Evolutionary conservation across 2,888 invertebrate genomes (phyloP).

Genomic region (Dyspetes luteomarginatus): DNA sequence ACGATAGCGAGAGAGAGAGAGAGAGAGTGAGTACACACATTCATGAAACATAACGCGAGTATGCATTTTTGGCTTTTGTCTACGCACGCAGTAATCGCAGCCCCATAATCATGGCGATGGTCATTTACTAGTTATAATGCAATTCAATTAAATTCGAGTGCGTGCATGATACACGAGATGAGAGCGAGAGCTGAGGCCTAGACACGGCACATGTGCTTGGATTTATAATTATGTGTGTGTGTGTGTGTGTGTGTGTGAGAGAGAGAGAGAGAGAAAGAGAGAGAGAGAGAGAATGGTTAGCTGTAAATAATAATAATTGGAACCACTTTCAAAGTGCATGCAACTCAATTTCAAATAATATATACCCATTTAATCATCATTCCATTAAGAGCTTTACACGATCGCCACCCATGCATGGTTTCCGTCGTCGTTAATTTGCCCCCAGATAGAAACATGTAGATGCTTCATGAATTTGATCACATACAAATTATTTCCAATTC

Average conservation of each 20-base stretch:
- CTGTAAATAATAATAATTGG: neutral
- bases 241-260: too few species aligned
- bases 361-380: neutral
- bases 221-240: neutral
- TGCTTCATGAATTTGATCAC: neutral
- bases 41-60: constrained; percentile 14
- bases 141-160: constrained; percentile 68
- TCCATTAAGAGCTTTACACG: neutral
- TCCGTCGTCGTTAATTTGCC: neutral
- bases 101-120: constrained; percentile 68
- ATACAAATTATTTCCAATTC: too few species aligned
- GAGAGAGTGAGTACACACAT: neutral
- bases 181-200: neutral
- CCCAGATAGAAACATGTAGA: neutral
- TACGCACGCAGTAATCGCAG: constrained; percentile 20
- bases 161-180: neutral
- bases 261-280: too few species aligned
- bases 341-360: neutral
- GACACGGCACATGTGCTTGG: neutral
- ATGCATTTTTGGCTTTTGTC: constrained; percentile 31
- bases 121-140: constrained; percentile 63
- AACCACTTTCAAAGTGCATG: neutral
- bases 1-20: constrained; percentile 1
- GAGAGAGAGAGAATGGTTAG: too few species aligned
- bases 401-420: neutral